Percentiles rank a stretch among this genome's conserved stretches.
Evolutionary conservation across 2,797 vertebrate genomes (phyloP).

Genomic region (Neoniphon sammara): DNA sequence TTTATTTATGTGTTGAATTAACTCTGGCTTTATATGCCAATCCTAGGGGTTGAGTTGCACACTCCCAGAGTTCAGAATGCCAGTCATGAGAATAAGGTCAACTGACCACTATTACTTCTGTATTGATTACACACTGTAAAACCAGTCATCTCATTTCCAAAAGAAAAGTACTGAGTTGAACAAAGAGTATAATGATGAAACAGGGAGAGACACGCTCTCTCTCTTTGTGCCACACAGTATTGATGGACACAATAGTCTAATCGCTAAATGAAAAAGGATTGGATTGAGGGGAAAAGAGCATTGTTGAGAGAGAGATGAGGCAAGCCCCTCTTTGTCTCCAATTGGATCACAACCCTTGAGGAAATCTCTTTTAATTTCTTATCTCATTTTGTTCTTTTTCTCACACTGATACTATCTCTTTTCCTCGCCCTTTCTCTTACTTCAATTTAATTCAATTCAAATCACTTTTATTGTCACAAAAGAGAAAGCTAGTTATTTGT

Average conservation of each 20-base stretch:
- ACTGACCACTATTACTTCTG: neutral
- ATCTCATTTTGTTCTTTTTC: constrained; percentile 49
- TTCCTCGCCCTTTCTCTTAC: neutral
- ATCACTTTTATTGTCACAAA: constrained; percentile 1
- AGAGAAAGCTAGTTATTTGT: constrained; percentile 30
- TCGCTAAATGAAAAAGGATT: constrained; percentile 44
- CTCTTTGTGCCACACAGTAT: constrained; percentile 32
- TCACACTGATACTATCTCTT: constrained; percentile 2
- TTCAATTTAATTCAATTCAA: constrained; percentile 38
- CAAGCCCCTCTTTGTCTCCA: constrained; percentile 38
- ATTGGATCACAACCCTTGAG: constrained; percentile 55
- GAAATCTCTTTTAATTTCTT: constrained; percentile 55
- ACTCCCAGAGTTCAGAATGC: too few relatives aligned
- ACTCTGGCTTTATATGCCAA: too few relatives aligned
- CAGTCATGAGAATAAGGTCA: too few relatives aligned
- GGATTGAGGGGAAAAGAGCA: constrained; percentile 6
- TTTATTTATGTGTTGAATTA: too few relatives aligned
- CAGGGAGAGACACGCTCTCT: constrained; percentile 4
- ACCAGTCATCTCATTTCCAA: neutral
- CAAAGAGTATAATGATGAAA: constrained; percentile 16
- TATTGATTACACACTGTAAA: constrained; percentile 45
- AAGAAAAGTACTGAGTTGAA: constrained; percentile 3
- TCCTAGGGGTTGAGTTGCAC: too few relatives aligned
- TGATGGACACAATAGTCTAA: constrained; percentile 49
- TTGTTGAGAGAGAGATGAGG: constrained; percentile 20